Percentiles rank a stretch among this genome's conserved stretches.
phyloP scores from a whole-genome alignment of 2,888 invertebrate species.

The Leuctra nigra region DNA sequence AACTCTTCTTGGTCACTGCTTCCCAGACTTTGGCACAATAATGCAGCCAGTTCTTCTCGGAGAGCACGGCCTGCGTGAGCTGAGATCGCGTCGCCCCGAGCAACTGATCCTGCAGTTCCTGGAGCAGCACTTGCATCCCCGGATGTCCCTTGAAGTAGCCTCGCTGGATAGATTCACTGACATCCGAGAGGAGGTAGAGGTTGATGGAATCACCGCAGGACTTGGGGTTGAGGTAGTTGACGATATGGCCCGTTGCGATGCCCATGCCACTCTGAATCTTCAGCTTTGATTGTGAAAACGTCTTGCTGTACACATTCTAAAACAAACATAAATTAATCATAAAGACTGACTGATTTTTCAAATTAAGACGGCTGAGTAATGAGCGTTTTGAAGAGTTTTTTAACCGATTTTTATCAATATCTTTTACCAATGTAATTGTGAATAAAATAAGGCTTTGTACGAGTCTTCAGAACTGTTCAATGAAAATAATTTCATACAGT shows the following conservation, averaged over 20 bases:
- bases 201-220: conserved; percentile 57
- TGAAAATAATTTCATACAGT: too few relatives aligned
- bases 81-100: conserved; percentile 61
- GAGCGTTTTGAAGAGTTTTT: too few relatives aligned
- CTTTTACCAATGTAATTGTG: too few relatives aligned
- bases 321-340: too few relatives aligned
- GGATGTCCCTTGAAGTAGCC: conserved; percentile 55
- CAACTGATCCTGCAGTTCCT: conserved; percentile 55
- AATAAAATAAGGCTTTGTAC: too few relatives aligned
- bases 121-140: conserved; percentile 55
- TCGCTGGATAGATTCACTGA: conserved; percentile 40
- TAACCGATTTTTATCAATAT: too few relatives aligned
- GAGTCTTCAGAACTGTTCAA: too few relatives aligned
- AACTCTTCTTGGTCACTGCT: conserved; percentile 67
- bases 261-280: conserved; percentile 62
- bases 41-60: conserved; percentile 78
- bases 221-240: conserved; percentile 47
- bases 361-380: too few relatives aligned
- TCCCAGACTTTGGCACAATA: conserved; percentile 81
- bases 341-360: too few relatives aligned
- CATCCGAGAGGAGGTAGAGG: conserved; percentile 60
- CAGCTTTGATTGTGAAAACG: conserved; percentile 58
- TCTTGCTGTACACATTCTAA: conserved; percentile 43
- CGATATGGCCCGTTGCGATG: conserved; percentile 45
- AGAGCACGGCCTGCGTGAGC: conserved; percentile 63